phyloP scores from a whole-genome alignment of 2,797 vertebrate species.

The Mycteria americana region DNA sequence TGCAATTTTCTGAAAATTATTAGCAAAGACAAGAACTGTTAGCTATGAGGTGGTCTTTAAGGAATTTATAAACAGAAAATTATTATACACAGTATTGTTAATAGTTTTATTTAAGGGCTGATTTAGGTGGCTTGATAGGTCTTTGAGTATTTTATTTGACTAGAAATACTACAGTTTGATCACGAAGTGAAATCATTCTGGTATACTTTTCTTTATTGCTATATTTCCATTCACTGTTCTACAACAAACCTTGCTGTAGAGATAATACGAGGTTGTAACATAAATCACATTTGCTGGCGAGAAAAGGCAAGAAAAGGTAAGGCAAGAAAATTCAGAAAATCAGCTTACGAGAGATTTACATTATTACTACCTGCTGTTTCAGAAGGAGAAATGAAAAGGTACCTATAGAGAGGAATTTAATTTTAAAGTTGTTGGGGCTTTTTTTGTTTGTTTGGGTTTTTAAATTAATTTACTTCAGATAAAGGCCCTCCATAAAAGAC shows the following conservation, averaged over 20 bases:
- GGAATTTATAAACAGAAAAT: not conserved
- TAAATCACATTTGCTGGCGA: not conserved
- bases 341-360: not conserved
- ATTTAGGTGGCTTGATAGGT: not conserved
- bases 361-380: not conserved
- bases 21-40: not conserved
- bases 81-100: not conserved
- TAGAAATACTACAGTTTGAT: not conserved
- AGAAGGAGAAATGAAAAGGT: not conserved
- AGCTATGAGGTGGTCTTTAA: not conserved
- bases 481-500: not conserved
- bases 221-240: not conserved
- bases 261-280: not conserved
- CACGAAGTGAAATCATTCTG: not conserved
- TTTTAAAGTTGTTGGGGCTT: not conserved
- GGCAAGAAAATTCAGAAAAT: not conserved
- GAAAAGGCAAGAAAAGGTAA: not conserved
- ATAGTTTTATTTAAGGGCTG: not conserved
- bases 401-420: not conserved
- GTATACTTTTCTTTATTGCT: not conserved
- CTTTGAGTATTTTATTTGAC: not conserved
- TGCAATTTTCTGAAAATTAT: constrained; percentile 47
- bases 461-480: not conserved
- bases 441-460: not conserved
- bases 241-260: not conserved